These are phyloP conservation scores for Mythimna ferrago DNA, from an alignment of 2,888 invertebrate species.

Conservation along the genomic window DNA sequence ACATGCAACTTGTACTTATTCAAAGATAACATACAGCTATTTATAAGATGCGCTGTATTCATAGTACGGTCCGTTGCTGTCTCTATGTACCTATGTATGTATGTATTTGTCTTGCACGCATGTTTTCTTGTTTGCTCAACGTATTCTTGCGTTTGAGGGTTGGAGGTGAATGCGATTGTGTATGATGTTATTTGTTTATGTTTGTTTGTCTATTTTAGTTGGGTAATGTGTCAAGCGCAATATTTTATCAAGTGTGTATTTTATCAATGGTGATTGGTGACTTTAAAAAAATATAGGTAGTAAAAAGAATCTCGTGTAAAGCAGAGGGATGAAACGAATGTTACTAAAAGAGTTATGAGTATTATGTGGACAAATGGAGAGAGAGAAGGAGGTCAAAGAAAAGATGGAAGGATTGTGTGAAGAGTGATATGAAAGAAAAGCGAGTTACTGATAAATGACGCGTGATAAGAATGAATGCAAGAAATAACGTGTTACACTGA, in stretches of 20 bases:
- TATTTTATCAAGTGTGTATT: neutral
- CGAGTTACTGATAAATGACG: too few species aligned
- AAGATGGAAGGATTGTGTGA: too few species aligned
- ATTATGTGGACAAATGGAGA: neutral
- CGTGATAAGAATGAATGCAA: too few species aligned
- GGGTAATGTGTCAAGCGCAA: conserved; percentile 5
- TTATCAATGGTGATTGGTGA: neutral
- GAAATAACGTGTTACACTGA: too few species aligned
- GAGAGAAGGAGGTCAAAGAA: neutral
- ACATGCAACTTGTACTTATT: conserved; percentile 71
- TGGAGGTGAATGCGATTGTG: conserved; percentile 9
- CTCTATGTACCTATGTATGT: conserved; percentile 9
- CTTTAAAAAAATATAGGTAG: too few species aligned
- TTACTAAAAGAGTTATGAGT: too few species aligned
- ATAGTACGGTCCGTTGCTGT: conserved; percentile 70
- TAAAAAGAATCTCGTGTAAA: neutral
- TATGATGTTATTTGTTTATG: neutral
- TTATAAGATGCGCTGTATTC: conserved; percentile 83
- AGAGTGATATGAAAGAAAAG: too few species aligned
- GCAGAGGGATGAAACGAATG: too few species aligned
- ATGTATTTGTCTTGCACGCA: neutral
- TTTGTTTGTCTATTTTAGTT: conserved; percentile 22
- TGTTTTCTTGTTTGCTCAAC: conserved; percentile 13
- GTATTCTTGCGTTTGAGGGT: conserved; percentile 34
- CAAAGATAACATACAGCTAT: conserved; percentile 82